Evolutionary conservation across 2,888 invertebrate species (phyloP).

Genomic region (Priocnemis perturbator): DNA sequence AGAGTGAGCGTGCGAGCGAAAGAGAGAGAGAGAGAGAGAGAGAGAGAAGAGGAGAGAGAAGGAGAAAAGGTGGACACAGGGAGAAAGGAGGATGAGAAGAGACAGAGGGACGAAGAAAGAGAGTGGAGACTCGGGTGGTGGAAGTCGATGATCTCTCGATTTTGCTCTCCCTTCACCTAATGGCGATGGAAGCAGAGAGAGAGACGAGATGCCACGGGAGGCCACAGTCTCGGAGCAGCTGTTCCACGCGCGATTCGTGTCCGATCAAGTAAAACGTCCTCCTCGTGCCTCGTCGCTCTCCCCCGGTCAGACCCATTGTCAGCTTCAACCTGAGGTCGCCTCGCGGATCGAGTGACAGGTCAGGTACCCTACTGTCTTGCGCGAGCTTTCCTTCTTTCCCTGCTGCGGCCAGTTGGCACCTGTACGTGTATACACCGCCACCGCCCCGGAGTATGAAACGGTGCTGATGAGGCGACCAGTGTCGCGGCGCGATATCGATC

Average conservation of each 20-base stretch:
- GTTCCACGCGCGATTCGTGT: slow-evolving; percentile 51
- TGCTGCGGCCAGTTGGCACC: no score
- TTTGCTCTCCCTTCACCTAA: slow-evolving; percentile 65
- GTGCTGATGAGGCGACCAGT: no score
- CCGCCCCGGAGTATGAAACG: no score
- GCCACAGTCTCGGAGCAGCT: slow-evolving; percentile 61
- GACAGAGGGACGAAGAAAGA: slow-evolving; percentile 24
- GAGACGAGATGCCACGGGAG: slow-evolving; percentile 52
- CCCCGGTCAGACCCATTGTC: no score
- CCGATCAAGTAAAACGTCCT: slow-evolving; percentile 35
- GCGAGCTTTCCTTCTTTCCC: no score
- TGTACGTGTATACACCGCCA: no score
- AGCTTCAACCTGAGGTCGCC: no score
- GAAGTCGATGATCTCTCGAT: slow-evolving; percentile 68
- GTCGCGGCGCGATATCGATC: no score
- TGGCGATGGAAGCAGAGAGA: slow-evolving; percentile 51
- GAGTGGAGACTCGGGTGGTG: slow-evolving; percentile 34
- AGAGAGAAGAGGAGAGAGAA: slow-evolving; percentile 8
- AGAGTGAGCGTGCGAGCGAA: slow-evolving; percentile 36
- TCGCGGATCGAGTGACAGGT: no score
- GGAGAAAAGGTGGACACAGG: slow-evolving; percentile 26
- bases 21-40: slow-evolving; percentile 31
- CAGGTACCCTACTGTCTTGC: no score
- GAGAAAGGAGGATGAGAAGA: slow-evolving; percentile 20
- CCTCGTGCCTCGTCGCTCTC: no score